Evolutionary conservation across 2,113 vertebrate species (phyloP).

Genomic region (Atlantisia rogersi): DNA sequence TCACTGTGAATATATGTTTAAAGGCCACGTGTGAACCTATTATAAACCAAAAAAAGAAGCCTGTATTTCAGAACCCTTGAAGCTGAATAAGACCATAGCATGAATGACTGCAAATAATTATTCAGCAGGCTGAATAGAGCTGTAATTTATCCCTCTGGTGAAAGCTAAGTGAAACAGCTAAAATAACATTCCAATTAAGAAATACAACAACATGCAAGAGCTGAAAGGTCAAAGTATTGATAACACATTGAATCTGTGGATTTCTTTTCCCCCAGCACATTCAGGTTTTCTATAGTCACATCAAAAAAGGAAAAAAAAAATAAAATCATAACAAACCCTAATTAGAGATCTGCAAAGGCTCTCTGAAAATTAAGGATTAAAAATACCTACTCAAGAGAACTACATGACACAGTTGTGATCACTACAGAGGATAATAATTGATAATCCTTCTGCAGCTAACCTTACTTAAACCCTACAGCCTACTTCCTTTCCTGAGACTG

Average conservation of each 20-base stretch:
- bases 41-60: not conserved
- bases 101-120: not conserved
- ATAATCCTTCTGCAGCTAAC: not conserved
- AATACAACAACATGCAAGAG: not conserved
- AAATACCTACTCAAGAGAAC: not conserved
- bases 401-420: not conserved
- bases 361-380: not conserved
- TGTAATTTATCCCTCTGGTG: not conserved
- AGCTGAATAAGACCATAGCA: not conserved
- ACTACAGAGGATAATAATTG: not conserved
- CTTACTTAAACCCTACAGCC: not conserved
- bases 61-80: not conserved
- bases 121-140: not conserved
- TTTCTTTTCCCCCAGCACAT: not conserved
- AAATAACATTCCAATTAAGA: not conserved
- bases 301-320: not conserved
- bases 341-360: not conserved
- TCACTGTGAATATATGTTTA: not conserved
- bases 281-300: not conserved
- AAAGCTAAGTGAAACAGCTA: not conserved
- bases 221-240: not conserved
- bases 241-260: not conserved
- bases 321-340: not conserved
- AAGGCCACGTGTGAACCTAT: not conserved
- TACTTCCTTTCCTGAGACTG: not conserved